phyloP scores from a whole-genome alignment of 2,888 invertebrate species.

The Drosophila tanythrix region DNA sequence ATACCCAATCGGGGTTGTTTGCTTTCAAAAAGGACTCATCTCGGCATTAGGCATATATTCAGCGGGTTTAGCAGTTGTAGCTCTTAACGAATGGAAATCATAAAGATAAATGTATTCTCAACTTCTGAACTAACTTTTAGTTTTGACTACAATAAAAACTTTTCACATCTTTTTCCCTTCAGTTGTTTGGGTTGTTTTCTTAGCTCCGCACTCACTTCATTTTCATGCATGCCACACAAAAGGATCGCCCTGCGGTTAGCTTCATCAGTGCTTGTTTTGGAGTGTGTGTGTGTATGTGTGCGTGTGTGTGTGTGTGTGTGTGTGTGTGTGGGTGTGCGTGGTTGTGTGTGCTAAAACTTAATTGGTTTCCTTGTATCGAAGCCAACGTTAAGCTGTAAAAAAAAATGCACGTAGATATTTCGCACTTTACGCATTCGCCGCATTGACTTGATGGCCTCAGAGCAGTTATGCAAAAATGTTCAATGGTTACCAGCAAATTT shows the following conservation, averaged over 20 bases:
- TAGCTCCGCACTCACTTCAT: constrained; percentile 11
- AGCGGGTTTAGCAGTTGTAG: constrained; percentile 1
- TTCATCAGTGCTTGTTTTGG: constrained; percentile 24
- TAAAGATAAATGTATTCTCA: constrained; percentile 16
- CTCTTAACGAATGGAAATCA: constrained; percentile 21
- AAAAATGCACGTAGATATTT: constrained; percentile 30
- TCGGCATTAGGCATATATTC: constrained; percentile 6
- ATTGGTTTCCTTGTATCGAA: constrained; percentile 60
- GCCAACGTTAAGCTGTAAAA: constrained; percentile 26
- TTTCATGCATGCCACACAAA: constrained; percentile 35
- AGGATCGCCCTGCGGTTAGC: constrained; percentile 52
- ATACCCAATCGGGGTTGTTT: not conserved
- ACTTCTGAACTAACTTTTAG: constrained; percentile 13
- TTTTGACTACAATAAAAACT: constrained; percentile 28
- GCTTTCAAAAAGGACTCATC: not conserved
- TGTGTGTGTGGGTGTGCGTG: not conserved
- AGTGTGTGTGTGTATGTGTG: constrained; percentile 1
- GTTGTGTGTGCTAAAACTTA: constrained; percentile 64
- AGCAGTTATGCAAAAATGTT: constrained; percentile 19
- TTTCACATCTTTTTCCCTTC: constrained; percentile 21
- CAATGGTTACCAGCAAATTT: constrained; percentile 39
- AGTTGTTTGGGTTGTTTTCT: constrained; percentile 26
- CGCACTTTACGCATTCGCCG: constrained; percentile 44
- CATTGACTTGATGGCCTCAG: constrained; percentile 23
- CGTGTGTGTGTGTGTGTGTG: not conserved